Base-by-base conservation (phyloP, 2,888 invertebrate species). In the Xanthorhoe designata region DNA sequence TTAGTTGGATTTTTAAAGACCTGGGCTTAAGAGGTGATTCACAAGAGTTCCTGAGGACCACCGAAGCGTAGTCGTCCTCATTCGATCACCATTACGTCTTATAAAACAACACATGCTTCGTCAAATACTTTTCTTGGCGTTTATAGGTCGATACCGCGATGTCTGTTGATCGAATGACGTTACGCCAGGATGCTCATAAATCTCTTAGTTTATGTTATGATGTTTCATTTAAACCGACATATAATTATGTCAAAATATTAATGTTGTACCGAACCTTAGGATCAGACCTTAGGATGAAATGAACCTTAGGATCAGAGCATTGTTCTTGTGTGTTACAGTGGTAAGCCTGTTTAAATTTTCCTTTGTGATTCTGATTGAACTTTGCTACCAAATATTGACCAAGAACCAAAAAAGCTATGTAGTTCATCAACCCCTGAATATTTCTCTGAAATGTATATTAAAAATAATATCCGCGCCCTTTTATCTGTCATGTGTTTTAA, bases 41-140 rank as follows among this genome's bases (percentile, higher is more conserved):
- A 83, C 74, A 69, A 53, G 69, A 76, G 78, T 79, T 78, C 78
- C 75, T 74, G 74, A 66, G 71, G 76, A 73, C 75, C 81, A 78
- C 70, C 80, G 60, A 72, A 80, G 76, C 80, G 76, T 78, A 73
- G 45, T 72, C 75, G 86, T 71, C 85, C 87, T 76, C 86, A 83
- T 87, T 88, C 82, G 73, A 83, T 84, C 80, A 78, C 69, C 78
- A 85, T 86, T 83, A 83, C 76, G 71, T 81, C 79, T 80, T 82
- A 81, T 78, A 71, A 76, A 79, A 79, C 77, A 76, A 75, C 74
- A 74, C 76, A 78, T 47, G 17, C 74, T 79, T 78, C 77, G 70
- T 55, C 82, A 77, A 77, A 74, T 73, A 67, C 73, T 72, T 77
- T 75, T 24, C 78, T 74, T 42, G 51, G 19, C 55, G 19, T 56